Evolutionary conservation across 1,140 invertebrate genomes (phyloP), one percentile per base, ranked within the genome.

Genomic region (Diachasma alloeum): DNA sequence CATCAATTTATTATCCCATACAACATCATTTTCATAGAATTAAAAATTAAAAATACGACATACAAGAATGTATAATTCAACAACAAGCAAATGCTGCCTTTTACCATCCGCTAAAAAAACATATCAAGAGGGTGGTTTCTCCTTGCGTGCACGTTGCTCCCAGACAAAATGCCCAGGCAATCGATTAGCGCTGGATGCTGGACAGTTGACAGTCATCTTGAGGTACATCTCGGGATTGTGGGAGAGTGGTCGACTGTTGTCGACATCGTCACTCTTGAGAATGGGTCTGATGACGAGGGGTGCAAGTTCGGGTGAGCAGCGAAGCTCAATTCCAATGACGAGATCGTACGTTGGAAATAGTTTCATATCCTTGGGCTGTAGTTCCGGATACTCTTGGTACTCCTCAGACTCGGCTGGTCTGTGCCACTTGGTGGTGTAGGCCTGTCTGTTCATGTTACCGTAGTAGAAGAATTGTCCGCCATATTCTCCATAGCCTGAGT

Each of bases 391-490:
- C 15, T 75, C 78, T 19, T 67, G 56, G 22, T 79, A 71, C 13
- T 75, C 76, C 2, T 73, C 78, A 0, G 75, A 75, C 11, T 79
- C 78, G 3, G 42, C 68, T 39, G 59, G 53, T 26, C 24, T 31
- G 42, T 81, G 77, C 39, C 87, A 85, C 77, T 84, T 87, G n/a
- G 71, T 85, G 10, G 87, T 83, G 26, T 85, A 88, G 0, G 88
- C 88, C 44, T 80, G 83, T 46, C 84, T 85, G 76, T 88, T 90
- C 88, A 90, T 89, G 31, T 87, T 87, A 9, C 89, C 89, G 36
- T 90, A 90, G 37, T 86, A 89, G 63, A 85, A 90, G 67, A 88
- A 88, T 17, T 79, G 79, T 0, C 87, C 87, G 0, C 84, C 87
- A 36, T 87, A 89, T 26, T 89, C 88, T 2, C 89, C 88, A 67